These are phyloP conservation scores for Nephotettix cincticeps DNA, from an alignment of 1,140 invertebrate species.

Conservation along the genomic window DNA sequence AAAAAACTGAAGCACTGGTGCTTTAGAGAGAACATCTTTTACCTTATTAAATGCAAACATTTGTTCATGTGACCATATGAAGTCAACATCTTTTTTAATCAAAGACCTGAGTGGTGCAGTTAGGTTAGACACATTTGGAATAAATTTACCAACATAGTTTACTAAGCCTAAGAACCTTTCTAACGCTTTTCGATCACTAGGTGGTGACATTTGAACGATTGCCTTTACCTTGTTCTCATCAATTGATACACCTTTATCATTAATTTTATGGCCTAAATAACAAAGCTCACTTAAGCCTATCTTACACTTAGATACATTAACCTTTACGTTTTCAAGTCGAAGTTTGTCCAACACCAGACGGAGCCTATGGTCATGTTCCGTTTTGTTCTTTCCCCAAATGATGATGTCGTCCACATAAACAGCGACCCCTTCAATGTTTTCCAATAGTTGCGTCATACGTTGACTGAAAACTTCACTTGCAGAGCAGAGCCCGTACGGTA, in stretches of 20 bases:
- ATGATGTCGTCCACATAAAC: too few relatives aligned
- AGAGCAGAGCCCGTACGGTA: constrained; percentile 31
- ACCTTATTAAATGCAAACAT: not conserved
- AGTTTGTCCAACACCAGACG: too few relatives aligned
- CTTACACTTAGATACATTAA: too few relatives aligned
- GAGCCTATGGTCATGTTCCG: not conserved
- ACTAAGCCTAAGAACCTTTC: not conserved
- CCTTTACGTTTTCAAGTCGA: too few relatives aligned
- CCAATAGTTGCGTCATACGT: not conserved
- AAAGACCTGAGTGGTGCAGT: not conserved
- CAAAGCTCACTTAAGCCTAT: too few relatives aligned
- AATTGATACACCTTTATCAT: not conserved
- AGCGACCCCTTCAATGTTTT: too few relatives aligned
- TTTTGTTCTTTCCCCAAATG: too few relatives aligned
- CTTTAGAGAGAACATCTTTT: not conserved
- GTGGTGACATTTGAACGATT: not conserved
- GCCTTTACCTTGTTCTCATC: not conserved
- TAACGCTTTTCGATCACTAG: not conserved
- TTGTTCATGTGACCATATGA: not conserved
- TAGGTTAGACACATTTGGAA: not conserved
- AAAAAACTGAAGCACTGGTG: not conserved
- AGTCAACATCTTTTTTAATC: not conserved
- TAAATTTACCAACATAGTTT: not conserved
- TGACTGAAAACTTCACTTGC: too few relatives aligned
- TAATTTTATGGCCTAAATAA: too few relatives aligned